A percentile compares a stretch with the other conserved stretches of the same genome.
These are phyloP conservation scores for Myotis yumanensis DNA, from an alignment of 2,113 vertebrate genomes.

Conservation along the genomic window DNA sequence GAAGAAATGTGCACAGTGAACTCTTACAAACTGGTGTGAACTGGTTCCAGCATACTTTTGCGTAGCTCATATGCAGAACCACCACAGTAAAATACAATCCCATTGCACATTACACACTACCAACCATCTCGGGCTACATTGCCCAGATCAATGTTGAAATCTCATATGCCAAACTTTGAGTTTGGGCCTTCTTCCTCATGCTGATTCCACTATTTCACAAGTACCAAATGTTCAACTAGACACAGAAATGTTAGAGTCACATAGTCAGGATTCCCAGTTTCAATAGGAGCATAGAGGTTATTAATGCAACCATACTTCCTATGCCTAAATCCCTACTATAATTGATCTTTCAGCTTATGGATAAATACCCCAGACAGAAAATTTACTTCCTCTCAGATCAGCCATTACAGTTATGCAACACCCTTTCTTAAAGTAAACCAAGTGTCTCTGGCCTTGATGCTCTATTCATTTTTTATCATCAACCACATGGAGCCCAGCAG, in stretches of 20 bases:
- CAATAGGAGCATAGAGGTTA: not conserved
- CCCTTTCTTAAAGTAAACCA: constrained; percentile 11
- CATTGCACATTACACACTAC: not conserved
- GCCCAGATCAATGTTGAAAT: not conserved
- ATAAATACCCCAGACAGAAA: constrained; percentile 25
- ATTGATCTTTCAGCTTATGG: not conserved
- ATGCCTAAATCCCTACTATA: not conserved
- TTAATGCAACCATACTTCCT: not conserved
- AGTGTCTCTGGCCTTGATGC: not conserved
- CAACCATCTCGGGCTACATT: not conserved
- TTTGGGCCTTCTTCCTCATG: not conserved
- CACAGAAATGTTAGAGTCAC: not conserved
- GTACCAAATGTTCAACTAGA: not conserved
- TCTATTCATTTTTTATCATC: not conserved
- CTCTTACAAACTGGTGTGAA: not conserved
- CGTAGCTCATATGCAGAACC: not conserved
- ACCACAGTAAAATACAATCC: not conserved
- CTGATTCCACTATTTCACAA: constrained; percentile 7
- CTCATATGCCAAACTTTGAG: not conserved
- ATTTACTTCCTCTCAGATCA: not conserved
- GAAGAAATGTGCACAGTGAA: not conserved
- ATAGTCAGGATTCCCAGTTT: not conserved
- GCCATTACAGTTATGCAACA: not conserved
- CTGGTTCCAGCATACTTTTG: not conserved
- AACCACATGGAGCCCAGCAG: not conserved